These are phyloP conservation scores for Polydrusus pterygomalis DNA, from an alignment of 2,888 invertebrate genomes.

Conservation along the genomic window DNA sequence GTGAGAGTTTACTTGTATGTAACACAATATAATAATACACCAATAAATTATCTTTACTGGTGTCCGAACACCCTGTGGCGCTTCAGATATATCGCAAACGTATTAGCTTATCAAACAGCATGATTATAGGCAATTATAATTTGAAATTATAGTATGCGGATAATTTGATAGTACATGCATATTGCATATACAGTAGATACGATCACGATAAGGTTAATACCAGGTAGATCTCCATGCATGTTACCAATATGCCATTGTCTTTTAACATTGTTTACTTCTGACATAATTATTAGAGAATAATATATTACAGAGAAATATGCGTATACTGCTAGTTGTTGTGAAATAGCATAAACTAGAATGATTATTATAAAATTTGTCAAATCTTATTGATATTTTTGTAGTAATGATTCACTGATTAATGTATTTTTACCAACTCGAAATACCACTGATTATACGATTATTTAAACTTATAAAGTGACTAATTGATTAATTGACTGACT, in stretches of 20 bases:
- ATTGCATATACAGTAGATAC: constrained; percentile 53
- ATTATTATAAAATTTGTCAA: too few relatives aligned
- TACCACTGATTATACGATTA: too few relatives aligned
- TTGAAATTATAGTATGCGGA: constrained; percentile 60
- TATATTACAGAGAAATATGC: neutral
- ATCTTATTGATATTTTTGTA: too few relatives aligned
- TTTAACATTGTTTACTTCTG: constrained; percentile 26
- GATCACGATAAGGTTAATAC: constrained; percentile 55
- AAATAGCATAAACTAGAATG: neutral
- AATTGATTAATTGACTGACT: too few relatives aligned
- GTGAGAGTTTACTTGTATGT: constrained; percentile 32
- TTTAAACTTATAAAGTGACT: too few relatives aligned
- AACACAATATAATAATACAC: constrained; percentile 43
- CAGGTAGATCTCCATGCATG: constrained; percentile 30
- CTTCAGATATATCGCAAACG: constrained; percentile 46
- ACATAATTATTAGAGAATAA: constrained; percentile 7
- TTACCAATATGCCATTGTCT: constrained; percentile 31
- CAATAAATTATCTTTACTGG: constrained; percentile 50
- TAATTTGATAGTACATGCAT: constrained; percentile 55
- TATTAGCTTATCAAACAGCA: constrained; percentile 53
- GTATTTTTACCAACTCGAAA: too few relatives aligned
- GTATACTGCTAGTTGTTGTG: neutral
- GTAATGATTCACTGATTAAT: too few relatives aligned
- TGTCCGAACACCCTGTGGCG: constrained; percentile 53
- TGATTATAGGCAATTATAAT: constrained; percentile 60